A percentile compares a stretch with the other conserved stretches of the same genome.
Evolutionary conservation across 2,113 vertebrate genomes (phyloP).

Genomic region (Planiliza haematocheilus): DNA sequence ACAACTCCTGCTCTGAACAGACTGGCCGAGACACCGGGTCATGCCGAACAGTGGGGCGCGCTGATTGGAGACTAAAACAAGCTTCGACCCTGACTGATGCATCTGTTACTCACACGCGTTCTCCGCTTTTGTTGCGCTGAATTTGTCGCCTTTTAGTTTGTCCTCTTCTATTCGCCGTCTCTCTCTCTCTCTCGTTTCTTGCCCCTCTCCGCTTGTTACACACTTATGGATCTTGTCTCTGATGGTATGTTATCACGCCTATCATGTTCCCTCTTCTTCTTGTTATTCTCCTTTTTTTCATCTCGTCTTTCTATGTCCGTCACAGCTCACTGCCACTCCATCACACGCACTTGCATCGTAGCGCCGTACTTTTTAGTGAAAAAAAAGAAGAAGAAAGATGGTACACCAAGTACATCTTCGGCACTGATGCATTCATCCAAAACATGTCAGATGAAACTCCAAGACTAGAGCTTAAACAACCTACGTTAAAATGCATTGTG

Average conservation of each 20-base stretch:
- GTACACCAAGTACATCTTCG: slow-evolving; percentile 6
- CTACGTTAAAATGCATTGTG: not conserved
- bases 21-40: slow-evolving; percentile 45
- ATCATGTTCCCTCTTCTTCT: slow-evolving; percentile 55
- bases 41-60: slow-evolving; percentile 10
- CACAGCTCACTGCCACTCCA: slow-evolving; percentile 61
- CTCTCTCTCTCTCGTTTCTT: not conserved
- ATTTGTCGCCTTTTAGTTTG: not conserved
- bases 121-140: not conserved
- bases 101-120: not conserved
- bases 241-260: slow-evolving; percentile 49
- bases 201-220: slow-evolving; percentile 30
- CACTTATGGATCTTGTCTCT: slow-evolving; percentile 37
- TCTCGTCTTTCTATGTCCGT: slow-evolving; percentile 59
- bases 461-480: not conserved
- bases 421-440: slow-evolving; percentile 6
- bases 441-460: slow-evolving; percentile 6
- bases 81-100: not conserved
- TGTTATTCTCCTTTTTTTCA: slow-evolving; percentile 37
- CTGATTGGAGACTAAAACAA: slow-evolving; percentile 48
- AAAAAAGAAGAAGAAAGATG: slow-evolving; percentile 8
- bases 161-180: not conserved
- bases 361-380: slow-evolving; percentile 19
- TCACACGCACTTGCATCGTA: slow-evolving; percentile 67
- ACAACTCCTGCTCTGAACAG: slow-evolving; percentile 70